phyloP scores from a whole-genome alignment of 2,113 vertebrate genomes.

The Chrysochloris asiatica region DNA sequence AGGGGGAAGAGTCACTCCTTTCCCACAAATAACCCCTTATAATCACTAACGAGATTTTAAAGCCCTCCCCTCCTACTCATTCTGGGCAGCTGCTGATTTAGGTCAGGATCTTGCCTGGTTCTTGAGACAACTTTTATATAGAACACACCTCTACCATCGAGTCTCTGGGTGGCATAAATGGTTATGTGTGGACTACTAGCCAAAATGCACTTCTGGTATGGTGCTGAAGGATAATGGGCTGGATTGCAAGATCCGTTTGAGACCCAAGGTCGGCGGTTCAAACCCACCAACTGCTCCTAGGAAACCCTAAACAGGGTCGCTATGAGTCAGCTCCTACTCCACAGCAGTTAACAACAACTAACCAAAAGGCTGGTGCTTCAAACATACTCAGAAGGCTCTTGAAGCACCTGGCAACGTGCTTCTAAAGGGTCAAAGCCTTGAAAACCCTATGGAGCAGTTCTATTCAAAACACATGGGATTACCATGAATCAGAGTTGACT shows the following conservation, averaged over 20 bases:
- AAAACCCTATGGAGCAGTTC: too few species aligned
- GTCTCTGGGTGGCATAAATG: neutral
- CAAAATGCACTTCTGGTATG: too few species aligned
- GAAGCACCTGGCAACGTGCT: neutral
- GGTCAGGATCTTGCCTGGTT: neutral
- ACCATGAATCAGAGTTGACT: neutral
- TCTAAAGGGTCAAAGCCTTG: neutral
- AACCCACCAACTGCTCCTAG: too few species aligned
- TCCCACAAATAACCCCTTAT: neutral
- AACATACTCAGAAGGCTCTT: neutral
- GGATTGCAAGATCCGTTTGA: too few species aligned
- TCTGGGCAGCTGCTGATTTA: neutral
- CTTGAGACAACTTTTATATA: neutral
- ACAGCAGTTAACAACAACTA: too few species aligned
- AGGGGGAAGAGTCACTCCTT: fast-evolving
- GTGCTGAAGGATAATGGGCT: too few species aligned
- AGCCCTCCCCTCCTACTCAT: neutral
- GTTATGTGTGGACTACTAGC: neutral
- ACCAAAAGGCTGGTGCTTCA: neutral
- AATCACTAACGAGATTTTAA: too few species aligned
- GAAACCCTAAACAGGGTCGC: too few species aligned
- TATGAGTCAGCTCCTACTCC: too few species aligned
- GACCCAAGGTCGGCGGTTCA: too few species aligned
- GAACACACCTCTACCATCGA: neutral
- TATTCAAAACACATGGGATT: neutral